phyloP scores from a whole-genome alignment of 2,113 vertebrate species.

The Rana temporaria region DNA sequence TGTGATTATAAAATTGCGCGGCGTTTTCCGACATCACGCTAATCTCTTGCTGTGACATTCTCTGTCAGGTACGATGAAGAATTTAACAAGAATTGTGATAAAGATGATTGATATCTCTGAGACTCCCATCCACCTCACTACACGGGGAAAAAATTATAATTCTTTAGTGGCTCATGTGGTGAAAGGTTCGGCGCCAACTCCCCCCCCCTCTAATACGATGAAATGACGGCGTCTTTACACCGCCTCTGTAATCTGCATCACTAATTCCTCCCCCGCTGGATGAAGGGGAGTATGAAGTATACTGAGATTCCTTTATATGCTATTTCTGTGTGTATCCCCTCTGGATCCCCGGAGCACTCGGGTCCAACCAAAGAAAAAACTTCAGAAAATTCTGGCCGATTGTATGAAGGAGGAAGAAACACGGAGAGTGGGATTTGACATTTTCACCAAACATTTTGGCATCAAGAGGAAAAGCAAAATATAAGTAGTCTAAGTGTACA shows the following conservation, averaged over 20 bases:
- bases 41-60: constrained; percentile 7
- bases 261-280: no score
- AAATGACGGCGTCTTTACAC: neutral
- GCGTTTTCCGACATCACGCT: neutral
- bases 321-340: no score
- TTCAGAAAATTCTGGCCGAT: no score
- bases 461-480: no score
- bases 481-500: no score
- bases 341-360: no score
- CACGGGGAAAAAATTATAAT: constrained; percentile 11
- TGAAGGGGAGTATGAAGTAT: no score
- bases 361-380: no score
- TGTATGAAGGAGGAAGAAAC: no score
- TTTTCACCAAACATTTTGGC: no score
- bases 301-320: no score
- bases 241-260: constrained; percentile 1
- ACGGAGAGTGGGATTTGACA: no score
- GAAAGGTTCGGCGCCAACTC: neutral
- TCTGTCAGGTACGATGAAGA: constrained; percentile 27
- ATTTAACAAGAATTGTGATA: constrained; percentile 16
- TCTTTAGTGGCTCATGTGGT: constrained; percentile 15
- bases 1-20: neutral
- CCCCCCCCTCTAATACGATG: neutral
- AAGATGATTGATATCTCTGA: constrained; percentile 26
- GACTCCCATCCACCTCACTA: neutral